Percentiles rank a stretch among this genome's conserved stretches.
Conservation (phyloP, 2,113 vertebrate species). For the Oncorhynchus mykiss region DNA sequence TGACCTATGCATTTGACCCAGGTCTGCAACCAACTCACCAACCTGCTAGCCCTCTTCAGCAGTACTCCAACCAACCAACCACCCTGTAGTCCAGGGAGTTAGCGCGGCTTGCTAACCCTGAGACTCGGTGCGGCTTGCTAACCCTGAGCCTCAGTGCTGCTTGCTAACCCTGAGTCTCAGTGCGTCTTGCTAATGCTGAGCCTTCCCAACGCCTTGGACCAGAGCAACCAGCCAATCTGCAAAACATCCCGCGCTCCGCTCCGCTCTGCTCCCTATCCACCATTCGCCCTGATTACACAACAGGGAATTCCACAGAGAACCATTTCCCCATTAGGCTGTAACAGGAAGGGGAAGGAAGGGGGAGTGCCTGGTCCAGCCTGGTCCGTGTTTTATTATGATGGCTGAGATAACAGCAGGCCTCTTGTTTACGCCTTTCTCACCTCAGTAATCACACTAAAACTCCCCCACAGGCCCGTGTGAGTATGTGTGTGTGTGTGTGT, state of each 20-base stretch:
- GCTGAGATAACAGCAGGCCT: constrained; percentile 56
- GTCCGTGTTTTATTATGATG: constrained; percentile 62
- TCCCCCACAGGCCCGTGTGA: background rate
- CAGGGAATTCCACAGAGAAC: constrained; percentile 56
- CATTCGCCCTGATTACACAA: constrained; percentile 51
- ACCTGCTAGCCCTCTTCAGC: too few species aligned
- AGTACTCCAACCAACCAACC: too few species aligned
- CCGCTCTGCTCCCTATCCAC: constrained; percentile 10
- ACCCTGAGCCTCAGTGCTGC: too few species aligned
- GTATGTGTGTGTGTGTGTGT: constrained; percentile 9
- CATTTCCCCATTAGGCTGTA: constrained; percentile 65
- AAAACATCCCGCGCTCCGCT: too few species aligned
- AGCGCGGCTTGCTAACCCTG: too few species aligned
- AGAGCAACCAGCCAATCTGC: background rate
- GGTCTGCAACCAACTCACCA: too few species aligned
- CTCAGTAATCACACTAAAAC: constrained; percentile 45
- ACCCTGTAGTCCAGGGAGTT: too few species aligned
- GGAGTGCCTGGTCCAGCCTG: constrained; percentile 2
- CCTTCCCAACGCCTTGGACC: background rate
- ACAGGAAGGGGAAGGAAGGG: constrained; percentile 56
- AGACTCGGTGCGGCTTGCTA: too few species aligned
- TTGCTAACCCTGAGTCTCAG: too few species aligned
- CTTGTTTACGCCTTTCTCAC: constrained; percentile 68
- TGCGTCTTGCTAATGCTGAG: too few species aligned
- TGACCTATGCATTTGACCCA: too few species aligned